A percentile compares a stretch with the other conserved stretches of the same genome.
phyloP scores from a whole-genome alignment of 2,888 invertebrate species.

The Bellardia bayeri region DNA sequence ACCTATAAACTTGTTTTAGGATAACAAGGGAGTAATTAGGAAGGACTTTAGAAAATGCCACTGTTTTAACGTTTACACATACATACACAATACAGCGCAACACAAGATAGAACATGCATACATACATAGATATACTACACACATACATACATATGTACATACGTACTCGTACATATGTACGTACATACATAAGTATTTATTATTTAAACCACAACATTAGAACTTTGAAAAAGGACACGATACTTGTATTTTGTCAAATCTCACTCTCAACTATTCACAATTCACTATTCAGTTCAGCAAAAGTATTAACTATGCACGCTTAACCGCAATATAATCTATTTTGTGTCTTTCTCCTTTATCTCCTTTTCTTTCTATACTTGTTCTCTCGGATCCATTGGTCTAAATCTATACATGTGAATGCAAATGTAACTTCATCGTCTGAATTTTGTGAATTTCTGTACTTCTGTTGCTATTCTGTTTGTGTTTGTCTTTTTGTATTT shows the following conservation, averaged over 20 bases:
- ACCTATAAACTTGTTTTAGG: not conserved
- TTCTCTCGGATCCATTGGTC: constrained; percentile 61
- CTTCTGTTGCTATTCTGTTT: constrained; percentile 49
- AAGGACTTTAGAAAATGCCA: constrained; percentile 38
- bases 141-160: not conserved
- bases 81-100: constrained; percentile 16
- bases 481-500: constrained; percentile 54
- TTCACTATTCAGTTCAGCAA: not conserved
- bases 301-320: constrained; percentile 50
- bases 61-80: constrained; percentile 45
- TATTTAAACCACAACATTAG: not conserved
- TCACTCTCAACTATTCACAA: not conserved
- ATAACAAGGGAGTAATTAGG: not conserved
- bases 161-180: not conserved
- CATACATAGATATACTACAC: not conserved
- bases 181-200: not conserved
- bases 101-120: not conserved
- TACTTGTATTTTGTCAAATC: constrained; percentile 17
- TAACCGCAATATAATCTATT: constrained; percentile 35
- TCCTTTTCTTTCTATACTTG: constrained; percentile 67
- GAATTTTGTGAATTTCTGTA: not conserved
- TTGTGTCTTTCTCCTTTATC: constrained; percentile 64
- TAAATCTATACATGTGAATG: constrained; percentile 36
- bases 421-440: constrained; percentile 29
- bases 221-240: not conserved